Evolutionary conservation across 2,113 vertebrate species (phyloP).

Genomic region (Melanostigma gelatinosum): DNA sequence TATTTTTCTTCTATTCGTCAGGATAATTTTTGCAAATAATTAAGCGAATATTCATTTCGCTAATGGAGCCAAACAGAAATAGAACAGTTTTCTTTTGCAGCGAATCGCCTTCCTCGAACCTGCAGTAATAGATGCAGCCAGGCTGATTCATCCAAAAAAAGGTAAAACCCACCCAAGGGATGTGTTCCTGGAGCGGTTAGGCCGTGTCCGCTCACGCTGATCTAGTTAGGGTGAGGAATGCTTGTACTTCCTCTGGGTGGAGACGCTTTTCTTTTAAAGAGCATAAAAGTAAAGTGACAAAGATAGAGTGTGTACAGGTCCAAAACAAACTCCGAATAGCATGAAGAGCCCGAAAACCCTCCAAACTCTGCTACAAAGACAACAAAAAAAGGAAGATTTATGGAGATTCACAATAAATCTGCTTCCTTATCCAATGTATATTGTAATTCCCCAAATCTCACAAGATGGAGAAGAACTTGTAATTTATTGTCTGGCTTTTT

Average conservation of each 20-base stretch:
- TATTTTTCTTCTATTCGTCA: not conserved
- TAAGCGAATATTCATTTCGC: not conserved
- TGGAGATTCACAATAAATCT: not conserved
- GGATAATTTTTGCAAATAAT: conserved; percentile 28
- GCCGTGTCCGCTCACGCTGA: not conserved
- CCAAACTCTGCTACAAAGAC: not conserved
- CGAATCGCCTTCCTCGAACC: not conserved
- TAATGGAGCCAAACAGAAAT: not conserved
- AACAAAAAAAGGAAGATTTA: not conserved
- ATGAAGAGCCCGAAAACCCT: conserved; percentile 8
- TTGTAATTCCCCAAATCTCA: conserved; percentile 5
- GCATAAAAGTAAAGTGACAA: conserved; percentile 11
- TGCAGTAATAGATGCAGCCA: not conserved
- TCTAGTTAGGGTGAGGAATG: conserved; percentile 19
- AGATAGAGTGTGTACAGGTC: not conserved
- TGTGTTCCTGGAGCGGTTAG: not conserved
- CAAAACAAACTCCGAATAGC: conserved; percentile 12
- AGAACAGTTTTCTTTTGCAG: not conserved
- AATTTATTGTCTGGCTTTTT: conserved; percentile 20
- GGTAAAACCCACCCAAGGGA: not conserved
- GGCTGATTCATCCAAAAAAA: not conserved
- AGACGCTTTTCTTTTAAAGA: not conserved
- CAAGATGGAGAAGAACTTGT: conserved; percentile 2
- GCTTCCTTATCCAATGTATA: conserved; percentile 7
- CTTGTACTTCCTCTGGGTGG: not conserved